A percentile compares a stretch with the other conserved stretches of the same genome.
Conservation (phyloP, 2,113 vertebrate genomes). For the Varanus salvator region DNA sequence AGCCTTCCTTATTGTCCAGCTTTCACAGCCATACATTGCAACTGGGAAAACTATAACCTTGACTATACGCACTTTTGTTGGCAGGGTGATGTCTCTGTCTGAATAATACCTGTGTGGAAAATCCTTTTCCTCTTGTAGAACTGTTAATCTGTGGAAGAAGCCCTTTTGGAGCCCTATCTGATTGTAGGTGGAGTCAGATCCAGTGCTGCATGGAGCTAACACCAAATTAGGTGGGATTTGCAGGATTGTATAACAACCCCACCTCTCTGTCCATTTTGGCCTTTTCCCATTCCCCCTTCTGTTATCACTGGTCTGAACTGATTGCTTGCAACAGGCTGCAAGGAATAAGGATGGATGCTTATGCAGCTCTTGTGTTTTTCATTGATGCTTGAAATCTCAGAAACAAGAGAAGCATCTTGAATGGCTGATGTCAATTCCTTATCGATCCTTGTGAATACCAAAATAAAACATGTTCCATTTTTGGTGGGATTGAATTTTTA, state of each 20-base stretch:
- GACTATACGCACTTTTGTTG: too few relatives aligned
- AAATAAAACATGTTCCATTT: background rate
- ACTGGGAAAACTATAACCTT: too few relatives aligned
- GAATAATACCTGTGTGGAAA: background rate
- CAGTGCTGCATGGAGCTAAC: background rate
- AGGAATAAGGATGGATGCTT: background rate
- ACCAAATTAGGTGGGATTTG: background rate
- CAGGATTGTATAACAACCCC: background rate
- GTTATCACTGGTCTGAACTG: background rate
- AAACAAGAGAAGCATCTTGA: background rate
- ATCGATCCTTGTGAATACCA: background rate
- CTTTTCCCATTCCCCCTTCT: background rate
- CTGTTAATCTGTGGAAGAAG: background rate
- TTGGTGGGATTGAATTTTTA: background rate
- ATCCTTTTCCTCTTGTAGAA: background rate
- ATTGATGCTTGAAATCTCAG: background rate
- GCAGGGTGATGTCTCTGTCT: background rate
- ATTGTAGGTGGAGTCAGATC: background rate
- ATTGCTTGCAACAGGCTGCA: background rate
- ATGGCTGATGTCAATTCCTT: background rate
- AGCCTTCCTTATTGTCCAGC: too few relatives aligned
- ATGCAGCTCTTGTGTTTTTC: background rate
- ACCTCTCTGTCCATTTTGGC: background rate
- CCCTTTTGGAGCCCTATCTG: background rate
- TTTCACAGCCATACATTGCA: too few relatives aligned